A percentile compares a stretch with the other conserved stretches of the same genome.
Evolutionary conservation across 2,888 invertebrate genomes (phyloP).

Genomic region (Acanthacorydalis orientalis): DNA sequence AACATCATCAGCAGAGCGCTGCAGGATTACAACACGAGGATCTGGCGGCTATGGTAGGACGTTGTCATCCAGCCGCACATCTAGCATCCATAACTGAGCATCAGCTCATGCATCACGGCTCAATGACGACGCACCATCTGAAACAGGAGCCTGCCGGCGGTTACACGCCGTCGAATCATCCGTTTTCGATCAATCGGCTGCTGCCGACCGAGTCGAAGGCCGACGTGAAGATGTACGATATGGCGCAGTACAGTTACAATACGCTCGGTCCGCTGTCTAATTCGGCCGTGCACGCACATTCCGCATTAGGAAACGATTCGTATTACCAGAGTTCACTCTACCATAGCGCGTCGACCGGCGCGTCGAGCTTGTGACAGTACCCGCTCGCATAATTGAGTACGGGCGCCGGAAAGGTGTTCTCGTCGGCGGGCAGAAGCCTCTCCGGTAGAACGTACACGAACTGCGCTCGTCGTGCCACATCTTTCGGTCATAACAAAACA

Average conservation of each 20-base stretch:
- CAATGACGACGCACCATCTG: conserved; percentile 40
- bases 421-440: neutral
- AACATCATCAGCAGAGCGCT: conserved; percentile 33
- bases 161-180: conserved; percentile 73
- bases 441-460: too few relatives aligned
- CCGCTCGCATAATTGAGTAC: conserved; percentile 55
- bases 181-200: conserved; percentile 87
- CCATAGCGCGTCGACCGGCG: conserved; percentile 43
- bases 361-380: conserved; percentile 85
- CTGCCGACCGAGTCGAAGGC: conserved; percentile 76
- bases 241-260: conserved; percentile 48
- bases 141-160: conserved; percentile 64
- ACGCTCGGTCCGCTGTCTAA: conserved; percentile 43
- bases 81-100: conserved; percentile 21
- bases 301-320: conserved; percentile 50
- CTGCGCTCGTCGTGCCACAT: too few relatives aligned
- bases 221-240: conserved; percentile 86
- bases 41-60: conserved; percentile 45
- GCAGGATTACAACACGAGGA: conserved; percentile 37
- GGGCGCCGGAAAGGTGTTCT: neutral
- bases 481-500: too few relatives aligned
- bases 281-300: conserved; percentile 35
- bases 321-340: conserved; percentile 75
- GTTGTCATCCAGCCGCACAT: conserved; percentile 41
- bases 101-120: conserved; percentile 29